phyloP scores from a whole-genome alignment of 2,113 vertebrate species.

The Peromyscus californicus region DNA sequence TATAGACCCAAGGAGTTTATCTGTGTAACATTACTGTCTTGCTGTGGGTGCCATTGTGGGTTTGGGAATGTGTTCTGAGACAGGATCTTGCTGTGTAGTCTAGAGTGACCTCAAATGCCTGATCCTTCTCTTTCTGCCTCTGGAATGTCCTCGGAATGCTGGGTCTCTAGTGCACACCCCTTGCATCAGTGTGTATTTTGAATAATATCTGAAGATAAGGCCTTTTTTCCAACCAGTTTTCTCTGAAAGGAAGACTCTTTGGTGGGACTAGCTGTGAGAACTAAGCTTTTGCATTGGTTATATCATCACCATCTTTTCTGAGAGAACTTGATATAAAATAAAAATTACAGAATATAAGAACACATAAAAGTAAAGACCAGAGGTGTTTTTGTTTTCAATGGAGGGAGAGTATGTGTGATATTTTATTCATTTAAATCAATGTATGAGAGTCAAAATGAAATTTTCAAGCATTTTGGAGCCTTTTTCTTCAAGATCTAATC shows the following conservation, averaged over 20 bases:
- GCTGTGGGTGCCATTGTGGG: neutral
- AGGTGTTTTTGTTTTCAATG: neutral
- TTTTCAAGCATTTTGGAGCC: neutral
- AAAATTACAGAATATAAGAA: slow-evolving; percentile 10
- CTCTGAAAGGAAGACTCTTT: slow-evolving; percentile 8
- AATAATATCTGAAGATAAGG: neutral
- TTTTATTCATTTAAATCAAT: slow-evolving; percentile 24
- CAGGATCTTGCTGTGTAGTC: neutral
- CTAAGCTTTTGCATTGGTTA: neutral
- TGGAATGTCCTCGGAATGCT: neutral
- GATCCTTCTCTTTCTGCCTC: neutral
- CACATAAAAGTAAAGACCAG: neutral
- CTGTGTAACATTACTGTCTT: neutral
- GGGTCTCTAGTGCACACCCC: neutral
- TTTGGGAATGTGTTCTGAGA: neutral
- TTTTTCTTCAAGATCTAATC: neutral
- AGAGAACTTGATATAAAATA: neutral
- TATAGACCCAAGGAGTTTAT: neutral
- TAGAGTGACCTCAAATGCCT: neutral
- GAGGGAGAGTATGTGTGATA: neutral
- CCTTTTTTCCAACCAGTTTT: neutral
- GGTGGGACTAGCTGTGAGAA: neutral
- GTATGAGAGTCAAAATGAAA: neutral
- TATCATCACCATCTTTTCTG: neutral
- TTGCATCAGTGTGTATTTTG: neutral